Conservation (phyloP, 2,113 vertebrate genomes). For the Triplophysa siluroides region DNA sequence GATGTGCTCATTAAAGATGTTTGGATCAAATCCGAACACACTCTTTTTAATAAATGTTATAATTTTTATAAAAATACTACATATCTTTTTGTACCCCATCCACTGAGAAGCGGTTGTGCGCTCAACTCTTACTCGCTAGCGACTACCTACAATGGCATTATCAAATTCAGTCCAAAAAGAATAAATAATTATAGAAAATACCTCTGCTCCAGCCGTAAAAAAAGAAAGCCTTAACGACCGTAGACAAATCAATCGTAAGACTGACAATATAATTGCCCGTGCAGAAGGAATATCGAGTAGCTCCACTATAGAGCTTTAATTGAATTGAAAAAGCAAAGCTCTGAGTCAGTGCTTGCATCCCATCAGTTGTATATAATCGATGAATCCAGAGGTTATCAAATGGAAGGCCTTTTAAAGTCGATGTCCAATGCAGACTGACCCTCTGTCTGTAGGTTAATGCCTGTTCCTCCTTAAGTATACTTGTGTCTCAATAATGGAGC, state of each 20-base stretch:
- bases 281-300: slow-evolving; percentile 29
- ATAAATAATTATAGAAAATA: slow-evolving; percentile 42
- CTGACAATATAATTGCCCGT: slow-evolving; percentile 36
- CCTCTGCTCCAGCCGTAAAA: slow-evolving; percentile 24
- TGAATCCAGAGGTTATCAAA: slow-evolving; percentile 36
- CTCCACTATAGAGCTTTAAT: slow-evolving; percentile 23
- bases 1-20: too few species aligned
- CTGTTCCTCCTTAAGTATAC: slow-evolving; percentile 1
- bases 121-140: too few species aligned
- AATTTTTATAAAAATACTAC: too few species aligned
- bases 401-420: slow-evolving; percentile 11
- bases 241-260: slow-evolving; percentile 20
- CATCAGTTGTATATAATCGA: slow-evolving; percentile 42
- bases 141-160: slow-evolving; percentile 13
- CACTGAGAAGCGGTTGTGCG: too few species aligned
- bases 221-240: slow-evolving; percentile 24
- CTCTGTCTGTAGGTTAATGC: slow-evolving; percentile 4
- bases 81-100: too few species aligned
- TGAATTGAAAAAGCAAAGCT: slow-evolving; percentile 38
- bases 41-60: too few species aligned
- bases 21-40: too few species aligned
- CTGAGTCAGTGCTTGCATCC: slow-evolving; percentile 17
- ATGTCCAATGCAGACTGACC: background rate
- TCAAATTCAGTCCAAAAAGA: slow-evolving; percentile 25
- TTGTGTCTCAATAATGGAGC: slow-evolving; percentile 31